Conservation (phyloP, 1,140 invertebrate species). For the Caerostris extrusa region DNA sequence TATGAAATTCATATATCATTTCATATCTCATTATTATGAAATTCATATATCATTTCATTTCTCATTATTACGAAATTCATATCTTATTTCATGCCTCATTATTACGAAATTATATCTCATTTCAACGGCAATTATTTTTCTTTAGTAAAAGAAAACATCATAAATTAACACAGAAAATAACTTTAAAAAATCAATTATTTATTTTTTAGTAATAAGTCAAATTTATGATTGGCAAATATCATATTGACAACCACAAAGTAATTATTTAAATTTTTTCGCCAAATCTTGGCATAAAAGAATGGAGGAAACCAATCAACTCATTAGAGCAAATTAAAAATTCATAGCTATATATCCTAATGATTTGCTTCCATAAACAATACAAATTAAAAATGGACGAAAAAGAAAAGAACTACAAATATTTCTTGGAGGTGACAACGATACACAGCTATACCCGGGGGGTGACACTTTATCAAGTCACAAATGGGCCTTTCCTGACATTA, state of each 20-base stretch:
- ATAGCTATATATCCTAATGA: neutral
- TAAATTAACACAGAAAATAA: no score
- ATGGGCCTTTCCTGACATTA: slow-evolving; percentile 25
- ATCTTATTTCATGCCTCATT: no score
- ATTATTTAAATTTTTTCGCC: neutral
- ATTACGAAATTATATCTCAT: no score
- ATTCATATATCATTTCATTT: no score
- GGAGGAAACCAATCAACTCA: neutral
- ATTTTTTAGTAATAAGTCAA: neutral
- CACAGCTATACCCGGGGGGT: slow-evolving; percentile 9
- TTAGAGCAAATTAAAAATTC: neutral
- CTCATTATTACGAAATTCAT: no score
- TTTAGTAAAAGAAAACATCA: no score
- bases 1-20: no score
- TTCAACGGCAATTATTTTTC: no score
- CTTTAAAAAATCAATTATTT: no score
- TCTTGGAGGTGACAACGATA: slow-evolving; percentile 33
- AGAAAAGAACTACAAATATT: neutral
- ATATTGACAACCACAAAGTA: neutral
- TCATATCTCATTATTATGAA: no score
- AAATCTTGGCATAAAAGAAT: neutral
- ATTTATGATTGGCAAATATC: neutral
- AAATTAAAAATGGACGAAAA: neutral
- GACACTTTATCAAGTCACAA: slow-evolving; percentile 68
- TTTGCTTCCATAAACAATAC: neutral